Conservation (phyloP, 1,140 invertebrate genomes). For the Lordiphosa stackelbergi region DNA sequence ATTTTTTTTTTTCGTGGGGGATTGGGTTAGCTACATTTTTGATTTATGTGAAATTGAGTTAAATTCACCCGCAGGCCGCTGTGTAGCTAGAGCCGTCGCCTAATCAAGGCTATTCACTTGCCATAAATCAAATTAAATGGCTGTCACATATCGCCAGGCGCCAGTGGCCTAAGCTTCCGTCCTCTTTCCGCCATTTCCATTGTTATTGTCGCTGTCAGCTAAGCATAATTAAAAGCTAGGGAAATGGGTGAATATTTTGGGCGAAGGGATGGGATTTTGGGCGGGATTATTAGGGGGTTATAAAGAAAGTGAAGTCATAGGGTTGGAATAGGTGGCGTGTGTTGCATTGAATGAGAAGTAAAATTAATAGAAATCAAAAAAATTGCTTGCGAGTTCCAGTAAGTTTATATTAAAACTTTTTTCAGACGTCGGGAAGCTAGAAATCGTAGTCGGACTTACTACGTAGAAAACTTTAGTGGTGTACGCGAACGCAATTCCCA, state of each 20-base stretch:
- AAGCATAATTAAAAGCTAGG: conserved; percentile 64
- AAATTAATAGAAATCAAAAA: too few relatives aligned
- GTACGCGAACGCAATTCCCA: too few relatives aligned
- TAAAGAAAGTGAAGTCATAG: not conserved
- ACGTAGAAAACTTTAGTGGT: too few relatives aligned
- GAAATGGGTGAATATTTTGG: conserved; percentile 15
- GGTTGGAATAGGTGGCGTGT: too few relatives aligned
- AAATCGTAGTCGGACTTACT: too few relatives aligned
- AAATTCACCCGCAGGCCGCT: conserved; percentile 54
- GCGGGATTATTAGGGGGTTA: conserved; percentile 5
- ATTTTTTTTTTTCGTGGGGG: not conserved
- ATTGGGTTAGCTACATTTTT: conserved; percentile 60
- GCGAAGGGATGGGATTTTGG: conserved; percentile 11
- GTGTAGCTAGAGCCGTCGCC: conserved; percentile 31
- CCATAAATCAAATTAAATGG: conserved; percentile 75
- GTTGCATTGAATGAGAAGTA: too few relatives aligned
- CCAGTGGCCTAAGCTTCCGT: conserved; percentile 42
- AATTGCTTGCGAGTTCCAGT: too few relatives aligned
- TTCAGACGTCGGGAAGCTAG: too few relatives aligned
- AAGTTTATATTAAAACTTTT: too few relatives aligned
- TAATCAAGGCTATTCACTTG: conserved; percentile 74
- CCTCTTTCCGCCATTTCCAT: conserved; percentile 26
- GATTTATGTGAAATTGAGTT: conserved; percentile 75
- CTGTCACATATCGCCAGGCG: conserved; percentile 67
- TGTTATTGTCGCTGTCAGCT: conserved; percentile 39